Conservation (phyloP, 35 echinoderm and acorn worm species). For the Nesometra sesokonis region DNA sequence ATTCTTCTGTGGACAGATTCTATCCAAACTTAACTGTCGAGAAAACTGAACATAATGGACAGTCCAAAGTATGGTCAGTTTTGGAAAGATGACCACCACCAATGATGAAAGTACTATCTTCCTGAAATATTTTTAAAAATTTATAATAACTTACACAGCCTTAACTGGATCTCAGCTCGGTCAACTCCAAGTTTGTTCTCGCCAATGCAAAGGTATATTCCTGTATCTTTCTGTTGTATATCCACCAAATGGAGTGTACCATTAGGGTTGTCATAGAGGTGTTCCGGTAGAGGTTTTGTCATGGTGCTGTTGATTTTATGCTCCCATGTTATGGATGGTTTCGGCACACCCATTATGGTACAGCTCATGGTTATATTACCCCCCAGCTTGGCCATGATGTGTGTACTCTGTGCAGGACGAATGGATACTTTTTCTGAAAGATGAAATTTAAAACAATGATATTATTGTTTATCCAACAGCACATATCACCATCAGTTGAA, state of each 20-base stretch:
- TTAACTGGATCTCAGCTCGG: neutral
- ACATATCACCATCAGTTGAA: too few species aligned
- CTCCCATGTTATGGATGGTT: neutral
- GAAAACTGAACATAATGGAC: too few species aligned
- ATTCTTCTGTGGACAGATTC: too few species aligned
- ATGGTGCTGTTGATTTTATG: neutral
- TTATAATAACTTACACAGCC: neutral
- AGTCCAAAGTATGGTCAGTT: too few species aligned
- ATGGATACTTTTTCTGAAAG: neutral
- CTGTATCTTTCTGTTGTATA: neutral
- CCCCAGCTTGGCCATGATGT: neutral
- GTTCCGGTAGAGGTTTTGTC: neutral
- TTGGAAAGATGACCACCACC: too few species aligned
- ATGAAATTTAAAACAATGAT: too few species aligned
- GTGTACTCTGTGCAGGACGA: neutral
- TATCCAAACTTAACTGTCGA: too few species aligned
- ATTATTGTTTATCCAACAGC: too few species aligned
- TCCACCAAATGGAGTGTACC: neutral
- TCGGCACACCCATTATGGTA: neutral
- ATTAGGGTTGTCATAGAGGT: neutral
- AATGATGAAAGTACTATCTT: too few species aligned
- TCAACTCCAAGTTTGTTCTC: neutral
- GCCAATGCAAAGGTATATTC: neutral
- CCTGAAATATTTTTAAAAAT: too few species aligned
- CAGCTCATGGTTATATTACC: neutral